Evolutionary conservation across 2,888 invertebrate genomes (phyloP), one percentile per base, ranked within the genome.

Genomic region (Pollenia amentaria): DNA sequence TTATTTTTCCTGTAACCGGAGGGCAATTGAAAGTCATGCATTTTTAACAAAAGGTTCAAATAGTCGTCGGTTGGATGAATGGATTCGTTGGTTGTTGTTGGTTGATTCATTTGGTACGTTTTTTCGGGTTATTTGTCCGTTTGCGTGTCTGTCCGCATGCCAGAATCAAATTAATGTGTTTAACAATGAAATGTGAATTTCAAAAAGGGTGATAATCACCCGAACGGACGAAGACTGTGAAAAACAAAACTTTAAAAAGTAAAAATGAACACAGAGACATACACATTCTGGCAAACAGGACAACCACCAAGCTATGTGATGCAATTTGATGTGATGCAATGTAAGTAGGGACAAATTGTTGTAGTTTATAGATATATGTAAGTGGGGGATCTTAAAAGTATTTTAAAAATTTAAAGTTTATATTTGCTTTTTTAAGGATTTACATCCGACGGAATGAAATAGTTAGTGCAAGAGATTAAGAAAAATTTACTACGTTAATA

Each of bases 11-110:
- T 76, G 67, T 73, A 72, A 76, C 83, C 79, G 78, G 82, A 88
- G 88, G 88, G 82, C 88, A 83, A 84, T 87, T 88, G 88, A 88
- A 88, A 86, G 88, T 88, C 88, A 88, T 84, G 88, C 86, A 86
- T 84, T 81, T 77, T 84, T 77, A 29, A 62, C 40, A 84, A 87
- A 80, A 72, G 70, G 64, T 80, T 84, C 80, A 82, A 79, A 82
- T 51, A 21, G 21, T 75, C 69, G 14, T 78, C 73, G 70, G 38
- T 53, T 77, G 55, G 53, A 38, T 57, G 21, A 18, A 78, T 78
- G 69, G 55, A 65, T 77, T 46, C 10, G 46, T 46, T 46, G 46
- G 46, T 12, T 46, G 46, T 1, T 46, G 12, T 12, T 46, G 10
- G 46, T 12, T 46, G 12, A 46, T 10, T 12, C 12, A 46, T 46